Evolutionary conservation across 2,797 vertebrate genomes (phyloP), one percentile per base, ranked within the genome.

Genomic region (Pyrocephalus nanus): DNA sequence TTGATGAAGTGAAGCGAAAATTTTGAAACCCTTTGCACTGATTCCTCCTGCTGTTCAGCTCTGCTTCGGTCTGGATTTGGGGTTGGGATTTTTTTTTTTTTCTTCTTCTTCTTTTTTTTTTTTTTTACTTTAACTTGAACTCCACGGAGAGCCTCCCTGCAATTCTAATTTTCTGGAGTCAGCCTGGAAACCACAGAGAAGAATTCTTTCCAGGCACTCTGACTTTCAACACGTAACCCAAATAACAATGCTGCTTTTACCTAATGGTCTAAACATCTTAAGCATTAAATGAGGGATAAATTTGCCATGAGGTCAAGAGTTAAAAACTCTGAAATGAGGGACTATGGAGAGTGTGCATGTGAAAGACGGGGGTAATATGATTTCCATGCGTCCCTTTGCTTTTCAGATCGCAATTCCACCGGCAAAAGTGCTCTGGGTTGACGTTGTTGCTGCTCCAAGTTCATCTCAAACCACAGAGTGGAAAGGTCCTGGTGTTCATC

Each of bases 261-360:
- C 86, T 97, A 96, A 97, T 94, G 77, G 86, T 94, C 95, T 95
- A 96, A 96, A 94, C 80, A 96, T 96, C 90, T 95, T 90, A 93
- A 92, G 80, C 20, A 90, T 90, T 96, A 94, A 94, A 93, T 48
- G 70, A 88, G 73, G 89, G 88, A 81, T 93, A 90, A 84, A 95
- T 94, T 73, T 76, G 34, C 82, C 80, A 40, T 48, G 78, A 96
- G 91, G 93, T 95, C 86, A 93, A 93, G 94, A 95, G 93, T 95
- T 90, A 97, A 92, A 86, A 54, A 62, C 53, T n/a, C 67, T 55
- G 82, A 86, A 86, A 77, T 90, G 27, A 85, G 80, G 74, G 62
- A 86, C 43, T 7, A 43, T 58, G 75, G 69, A 86, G 80, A 79
- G 87, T 7, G 23, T 58, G 53, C 48, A 6, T 9, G 38, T 36